These are phyloP conservation scores for Nyctereutes procyonoides DNA, from an alignment of 2,113 vertebrate genomes.

Conservation along the genomic window DNA sequence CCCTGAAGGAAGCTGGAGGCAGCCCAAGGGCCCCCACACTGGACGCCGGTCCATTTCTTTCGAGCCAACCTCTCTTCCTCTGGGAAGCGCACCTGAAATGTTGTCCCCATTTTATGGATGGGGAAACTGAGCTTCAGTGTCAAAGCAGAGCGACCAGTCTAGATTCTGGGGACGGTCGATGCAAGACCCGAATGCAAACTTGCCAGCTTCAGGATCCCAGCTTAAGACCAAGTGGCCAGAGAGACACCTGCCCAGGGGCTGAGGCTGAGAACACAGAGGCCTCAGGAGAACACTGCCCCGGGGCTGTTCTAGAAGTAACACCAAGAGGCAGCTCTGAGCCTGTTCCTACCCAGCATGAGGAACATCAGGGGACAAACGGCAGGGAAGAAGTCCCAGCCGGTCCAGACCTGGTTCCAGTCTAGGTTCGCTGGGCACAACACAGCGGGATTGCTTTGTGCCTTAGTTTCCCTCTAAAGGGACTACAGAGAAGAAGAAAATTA, in stretches of 20 bases:
- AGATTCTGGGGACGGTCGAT: background rate
- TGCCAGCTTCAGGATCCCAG: background rate
- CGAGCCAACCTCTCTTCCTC: background rate
- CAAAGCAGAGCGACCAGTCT: background rate
- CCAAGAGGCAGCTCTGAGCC: background rate
- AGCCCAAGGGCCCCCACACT: background rate
- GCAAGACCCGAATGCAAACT: background rate
- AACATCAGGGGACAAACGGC: background rate
- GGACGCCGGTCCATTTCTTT: background rate
- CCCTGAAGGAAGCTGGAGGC: background rate
- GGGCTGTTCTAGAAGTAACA: background rate
- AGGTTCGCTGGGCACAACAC: background rate
- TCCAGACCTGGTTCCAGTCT: background rate
- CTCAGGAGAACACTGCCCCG: background rate
- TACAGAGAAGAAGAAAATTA: background rate
- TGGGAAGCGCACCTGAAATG: background rate
- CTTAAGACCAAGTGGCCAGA: background rate
- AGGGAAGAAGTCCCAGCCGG: background rate
- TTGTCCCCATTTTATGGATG: background rate
- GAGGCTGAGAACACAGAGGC: background rate
- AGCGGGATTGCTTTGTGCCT: background rate
- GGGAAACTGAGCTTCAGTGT: constrained; percentile 16
- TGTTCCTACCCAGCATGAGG: background rate
- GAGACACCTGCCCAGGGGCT: background rate
- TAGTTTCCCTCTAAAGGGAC: constrained; percentile 47